Evolutionary conservation across 2,113 vertebrate genomes (phyloP).

Genomic region (Agelaius tricolor): DNA sequence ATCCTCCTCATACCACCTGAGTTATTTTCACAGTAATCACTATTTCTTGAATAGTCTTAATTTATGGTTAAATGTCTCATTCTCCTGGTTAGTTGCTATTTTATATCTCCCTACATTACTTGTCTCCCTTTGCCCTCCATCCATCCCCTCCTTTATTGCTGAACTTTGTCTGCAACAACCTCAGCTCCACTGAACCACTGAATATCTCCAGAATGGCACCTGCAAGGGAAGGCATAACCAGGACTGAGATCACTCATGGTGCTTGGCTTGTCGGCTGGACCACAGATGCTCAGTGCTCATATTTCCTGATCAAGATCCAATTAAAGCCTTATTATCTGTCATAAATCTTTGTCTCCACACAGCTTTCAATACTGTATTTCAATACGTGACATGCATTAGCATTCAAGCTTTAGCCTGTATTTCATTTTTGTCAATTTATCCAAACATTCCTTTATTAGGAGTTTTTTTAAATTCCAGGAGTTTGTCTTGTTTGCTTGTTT

Average conservation of each 20-base stretch:
- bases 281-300: background rate
- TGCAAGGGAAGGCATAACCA: background rate
- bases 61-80: background rate
- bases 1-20: background rate
- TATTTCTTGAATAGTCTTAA: background rate
- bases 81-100: background rate
- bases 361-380: background rate
- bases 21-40: background rate
- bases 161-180: background rate
- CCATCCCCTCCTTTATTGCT: background rate
- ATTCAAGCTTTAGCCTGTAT: background rate
- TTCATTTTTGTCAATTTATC: background rate
- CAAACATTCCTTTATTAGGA: background rate
- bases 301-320: constrained; percentile 21
- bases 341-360: background rate
- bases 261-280: background rate
- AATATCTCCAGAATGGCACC: no score
- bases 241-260: background rate
- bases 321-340: constrained; percentile 22
- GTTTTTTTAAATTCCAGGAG: background rate
- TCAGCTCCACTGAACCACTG: rapidly evolving
- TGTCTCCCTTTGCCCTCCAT: rapidly evolving
- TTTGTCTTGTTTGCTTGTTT: background rate
- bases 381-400: background rate
- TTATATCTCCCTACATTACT: background rate